Percentiles rank a stretch among this genome's conserved stretches.
Evolutionary conservation across 2,888 invertebrate genomes (phyloP).

Genomic region (Thyatira batis): DNA sequence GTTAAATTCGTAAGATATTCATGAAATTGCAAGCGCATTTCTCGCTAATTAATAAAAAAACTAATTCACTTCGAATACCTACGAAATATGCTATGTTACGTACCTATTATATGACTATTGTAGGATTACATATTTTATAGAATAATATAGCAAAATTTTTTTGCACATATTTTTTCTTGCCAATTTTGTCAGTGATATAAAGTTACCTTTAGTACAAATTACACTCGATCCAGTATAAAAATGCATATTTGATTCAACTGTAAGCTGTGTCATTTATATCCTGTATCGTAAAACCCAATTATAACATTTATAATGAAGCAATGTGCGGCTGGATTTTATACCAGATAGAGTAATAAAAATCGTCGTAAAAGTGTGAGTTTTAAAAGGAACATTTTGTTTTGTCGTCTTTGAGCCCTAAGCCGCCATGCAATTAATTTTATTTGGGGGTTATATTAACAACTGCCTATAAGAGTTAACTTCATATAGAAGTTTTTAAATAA

Average conservation of each 20-base stretch:
- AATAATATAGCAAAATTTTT: no score
- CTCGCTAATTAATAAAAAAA: no score
- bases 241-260: background rate
- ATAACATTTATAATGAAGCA: background rate
- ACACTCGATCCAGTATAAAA: background rate
- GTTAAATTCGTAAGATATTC: no score
- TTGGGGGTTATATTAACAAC: background rate
- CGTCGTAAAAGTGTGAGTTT: constrained; percentile 2
- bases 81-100: no score
- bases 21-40: no score
- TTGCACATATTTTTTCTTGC: no score
- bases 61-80: no score
- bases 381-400: background rate
- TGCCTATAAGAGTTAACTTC: background rate
- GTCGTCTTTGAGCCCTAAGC: background rate
- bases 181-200: background rate
- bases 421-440: constrained; percentile 8
- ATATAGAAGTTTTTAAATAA: constrained; percentile 6
- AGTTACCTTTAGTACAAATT: background rate
- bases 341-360: background rate
- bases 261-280: background rate
- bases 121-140: no score
- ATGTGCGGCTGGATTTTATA: background rate
- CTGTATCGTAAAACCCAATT: background rate
- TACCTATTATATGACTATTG: no score